Evolutionary conservation across 2,113 vertebrate genomes (phyloP), one percentile per base, ranked within the genome.

Genomic region (Marmota flaviventris): DNA sequence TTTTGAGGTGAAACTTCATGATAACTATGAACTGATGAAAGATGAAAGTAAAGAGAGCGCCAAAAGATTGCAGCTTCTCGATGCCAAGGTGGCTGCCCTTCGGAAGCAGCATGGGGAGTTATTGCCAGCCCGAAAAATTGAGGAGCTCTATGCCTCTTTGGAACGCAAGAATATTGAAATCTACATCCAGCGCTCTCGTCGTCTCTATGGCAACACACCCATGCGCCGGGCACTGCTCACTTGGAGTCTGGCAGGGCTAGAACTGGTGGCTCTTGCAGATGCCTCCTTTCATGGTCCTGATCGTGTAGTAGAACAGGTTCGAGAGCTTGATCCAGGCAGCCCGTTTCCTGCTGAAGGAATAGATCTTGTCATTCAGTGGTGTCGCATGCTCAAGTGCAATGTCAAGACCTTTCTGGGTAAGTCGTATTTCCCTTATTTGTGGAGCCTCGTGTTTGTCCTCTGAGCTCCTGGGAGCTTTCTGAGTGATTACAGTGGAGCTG

Each of bases 81-180:
- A 99, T 0, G 99, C 99, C 97, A 99, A 99, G 95, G 99, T 99
- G 97, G 99, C 99, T 0, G 99, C 99, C 7, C 98, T 99, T 72
- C 99, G 99, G 61, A 99, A 99, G 95, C 99, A 99, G 97, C 99
- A 99, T 0, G 99, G 99, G 0, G 99, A 99, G 97, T 99, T 99
- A 95, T 96, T 99, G 65, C 99, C 99, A 0, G 99, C 99, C 29
- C 99, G 99, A 82, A 99, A 99, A 98, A 99, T 99, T 3, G 99
- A 99, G 98, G 99, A 99, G 96, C 99, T 99, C 4, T 99, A 99
- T 1, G 99, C 99, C 82, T 99, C 99, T 0, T 98, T 99, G 98
- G 99, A 99, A 98, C 99, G 99, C 87, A 99, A 99, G 97, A 99
- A 99, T 99, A 99, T 99, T 0, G 99, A 99, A 98, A 99, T 99